Base-by-base conservation (phyloP, 2,113 vertebrate genomes). In the Odocoileus hemionus region DNA sequence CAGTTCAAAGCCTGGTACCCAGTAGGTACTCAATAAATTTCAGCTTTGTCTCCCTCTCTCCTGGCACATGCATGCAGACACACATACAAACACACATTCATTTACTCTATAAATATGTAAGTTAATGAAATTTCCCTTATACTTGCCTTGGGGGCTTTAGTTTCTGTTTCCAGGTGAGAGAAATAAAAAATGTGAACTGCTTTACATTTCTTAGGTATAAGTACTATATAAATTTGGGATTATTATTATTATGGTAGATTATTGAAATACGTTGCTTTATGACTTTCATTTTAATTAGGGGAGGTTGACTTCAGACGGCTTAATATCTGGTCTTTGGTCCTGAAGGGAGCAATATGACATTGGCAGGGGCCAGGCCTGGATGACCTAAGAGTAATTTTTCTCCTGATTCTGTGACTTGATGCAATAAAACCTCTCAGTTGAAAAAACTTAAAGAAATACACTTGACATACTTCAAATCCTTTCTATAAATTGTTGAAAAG, bases 401-500 rank as follows among this genome's bases (percentile, higher is more conserved):
- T 95, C 85, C 70, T 12, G 52, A 57, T 92, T 91, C 89, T 57
- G 85, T 92, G 92, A 97, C 70, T 94, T 2, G 5, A 78, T 98
- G 98, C 97, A 97, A 97, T 98, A 98, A 98, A 98, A 98, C 93
- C 96, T 98, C 96, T 98, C 97, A 96, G 95, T 95, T 97, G 50
- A 94, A 97, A 98, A 98, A 98, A 94, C 33, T 91, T 93, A 97
- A 97, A 98, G 96, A 98, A 98, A 97, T 95, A 98, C 95, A n/a
- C 96, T 98, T 98, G 98, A 98, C 97, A 57, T 86, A 85, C 98
- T 99, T 98, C 98, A 98, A 95, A 97, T 98, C 97, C 94, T 98
- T 98, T 97, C 98, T 97, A 97, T 97, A 98, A 98, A 98, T 98
- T 98, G 97, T 98, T 98, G 98, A 98, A 98, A 98, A 98, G 98